Base-by-base conservation (phyloP, 2,797 vertebrate species). In the Acomys russatus region DNA sequence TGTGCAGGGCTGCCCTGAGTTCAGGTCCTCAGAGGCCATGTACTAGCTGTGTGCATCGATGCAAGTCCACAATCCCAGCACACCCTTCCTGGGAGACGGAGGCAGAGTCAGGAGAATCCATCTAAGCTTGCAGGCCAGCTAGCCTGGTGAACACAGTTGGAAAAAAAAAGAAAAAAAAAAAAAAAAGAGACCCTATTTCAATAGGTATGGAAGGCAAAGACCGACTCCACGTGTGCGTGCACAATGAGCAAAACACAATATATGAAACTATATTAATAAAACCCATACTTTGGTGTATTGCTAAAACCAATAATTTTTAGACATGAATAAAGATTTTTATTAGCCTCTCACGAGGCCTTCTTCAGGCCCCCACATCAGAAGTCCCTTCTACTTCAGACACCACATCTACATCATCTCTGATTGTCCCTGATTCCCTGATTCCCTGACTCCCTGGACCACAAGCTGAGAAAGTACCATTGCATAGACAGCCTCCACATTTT, bases 341-440 rank as follows among this genome's bases (percentile, higher is more conserved):
- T 10, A 5, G 9, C 51, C 35, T 92, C 33, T 54, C 0, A 7
- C 63, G 35, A n/a, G 71, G 11, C 22, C 33, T 0, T 49, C 18
- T 28, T 25, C 18, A 9, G 28, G 38, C 6, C 30, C 44, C 30
- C 15, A 22, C 15, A 25, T 35, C 73, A 88, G 4, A 64, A 3
- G 23, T 44, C 33, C 18, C 54, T 77, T 85, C 56, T 77, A 15
- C 38, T n/a, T 25, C 17, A 0, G 71, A 28, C 8, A 12, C 15
- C 11, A 7, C 56, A 35, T n/a, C 74, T 63, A 20, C n/a, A 25
- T 59, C 11, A 7, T 64, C 51, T 14, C 71, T 63, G 12, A 8
- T 23, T 25, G 20, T 3, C 3, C 14, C 7, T 15, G n/a, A 3
- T 4, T 3, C 3, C 14, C 7, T 15, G n/a, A 3, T 4, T 44